Evolutionary conservation across 1,140 invertebrate genomes (phyloP).

Genomic region (Vollenhovia emeryi): DNA sequence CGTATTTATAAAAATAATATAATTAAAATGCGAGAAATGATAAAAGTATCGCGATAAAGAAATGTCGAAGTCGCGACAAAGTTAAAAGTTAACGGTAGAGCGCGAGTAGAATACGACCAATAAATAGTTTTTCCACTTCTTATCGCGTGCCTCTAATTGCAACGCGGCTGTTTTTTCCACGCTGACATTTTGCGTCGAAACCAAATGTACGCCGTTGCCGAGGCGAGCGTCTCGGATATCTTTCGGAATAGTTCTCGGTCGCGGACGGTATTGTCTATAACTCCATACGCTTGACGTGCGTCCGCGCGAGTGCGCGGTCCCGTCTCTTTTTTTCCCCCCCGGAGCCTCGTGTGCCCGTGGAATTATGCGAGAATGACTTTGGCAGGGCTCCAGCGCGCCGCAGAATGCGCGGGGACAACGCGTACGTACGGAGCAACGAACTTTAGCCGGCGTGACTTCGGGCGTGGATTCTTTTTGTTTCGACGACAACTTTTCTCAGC

Average conservation of each 20-base stretch:
- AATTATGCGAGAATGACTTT: constrained; percentile 76
- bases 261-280: constrained; percentile 31
- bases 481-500: constrained; percentile 48
- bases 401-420: constrained; percentile 69
- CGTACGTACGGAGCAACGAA: constrained; percentile 71
- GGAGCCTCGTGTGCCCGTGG: constrained; percentile 60
- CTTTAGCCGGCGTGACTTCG: constrained; percentile 67
- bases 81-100: no score
- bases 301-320: neutral
- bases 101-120: no score
- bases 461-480: constrained; percentile 54
- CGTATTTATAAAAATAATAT: no score
- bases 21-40: no score
- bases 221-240: neutral
- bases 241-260: constrained; percentile 17
- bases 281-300: neutral
- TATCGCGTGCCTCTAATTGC: neutral
- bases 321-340: constrained; percentile 66
- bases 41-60: no score
- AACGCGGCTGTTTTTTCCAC: neutral
- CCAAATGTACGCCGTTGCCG: neutral
- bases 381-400: constrained; percentile 64
- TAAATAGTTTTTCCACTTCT: no score
- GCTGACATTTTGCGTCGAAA: neutral
- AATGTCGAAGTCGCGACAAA: no score